These are phyloP conservation scores for Dreissena rostriformis DNA, from an alignment of 1,140 invertebrate species.

Conservation along the genomic window DNA sequence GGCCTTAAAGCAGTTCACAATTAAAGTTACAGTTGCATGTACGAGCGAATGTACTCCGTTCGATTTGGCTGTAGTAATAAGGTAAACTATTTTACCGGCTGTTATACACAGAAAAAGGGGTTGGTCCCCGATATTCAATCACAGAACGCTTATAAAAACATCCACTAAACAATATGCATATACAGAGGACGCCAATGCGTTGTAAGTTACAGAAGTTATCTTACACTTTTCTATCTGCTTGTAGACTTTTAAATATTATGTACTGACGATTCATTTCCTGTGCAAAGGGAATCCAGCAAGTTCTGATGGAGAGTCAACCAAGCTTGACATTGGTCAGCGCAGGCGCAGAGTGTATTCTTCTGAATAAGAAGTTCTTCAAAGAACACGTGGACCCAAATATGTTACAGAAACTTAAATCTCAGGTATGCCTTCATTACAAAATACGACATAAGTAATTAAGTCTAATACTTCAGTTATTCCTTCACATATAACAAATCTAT, in stretches of 20 bases:
- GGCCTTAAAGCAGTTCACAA: too few species aligned
- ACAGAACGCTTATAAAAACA: too few species aligned
- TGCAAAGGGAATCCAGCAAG: constrained; percentile 64
- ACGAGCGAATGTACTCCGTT: too few species aligned
- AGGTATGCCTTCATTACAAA: constrained; percentile 57
- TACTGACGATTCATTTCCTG: background rate
- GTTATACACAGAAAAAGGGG: too few species aligned
- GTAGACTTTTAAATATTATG: background rate
- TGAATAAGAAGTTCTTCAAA: constrained; percentile 71
- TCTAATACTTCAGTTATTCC: too few species aligned
- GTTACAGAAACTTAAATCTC: constrained; percentile 62
- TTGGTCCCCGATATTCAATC: too few species aligned
- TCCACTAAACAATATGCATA: background rate
- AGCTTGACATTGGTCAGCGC: constrained; percentile 73
- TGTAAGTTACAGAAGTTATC: too few species aligned
- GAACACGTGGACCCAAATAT: constrained; percentile 64
- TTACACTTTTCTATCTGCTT: background rate
- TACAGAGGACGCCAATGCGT: background rate
- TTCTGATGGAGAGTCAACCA: constrained; percentile 68
- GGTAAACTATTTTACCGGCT: too few species aligned
- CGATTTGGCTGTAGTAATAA: too few species aligned
- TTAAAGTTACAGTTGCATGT: too few species aligned
- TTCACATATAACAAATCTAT: too few species aligned
- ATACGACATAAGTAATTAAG: too few species aligned
- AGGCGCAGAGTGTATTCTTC: constrained; percentile 73